Percentiles rank a stretch among this genome's conserved stretches.
These are phyloP conservation scores for Orthosia gothica DNA, from an alignment of 2,888 invertebrate genomes.

Conservation along the genomic window DNA sequence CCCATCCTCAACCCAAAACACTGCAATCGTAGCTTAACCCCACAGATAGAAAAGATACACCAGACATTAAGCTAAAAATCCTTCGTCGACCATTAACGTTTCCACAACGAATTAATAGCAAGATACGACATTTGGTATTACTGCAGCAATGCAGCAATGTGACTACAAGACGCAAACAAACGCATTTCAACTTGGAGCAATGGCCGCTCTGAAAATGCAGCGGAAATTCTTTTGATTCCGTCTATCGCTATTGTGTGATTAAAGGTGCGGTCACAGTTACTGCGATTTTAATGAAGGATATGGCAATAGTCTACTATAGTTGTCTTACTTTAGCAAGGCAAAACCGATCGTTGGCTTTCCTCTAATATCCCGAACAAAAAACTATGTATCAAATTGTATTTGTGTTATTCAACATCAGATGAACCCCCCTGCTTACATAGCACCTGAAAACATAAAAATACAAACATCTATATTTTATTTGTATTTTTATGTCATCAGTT, in stretches of 20 bases:
- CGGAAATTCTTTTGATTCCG: slow-evolving; percentile 48
- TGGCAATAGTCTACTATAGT: no score
- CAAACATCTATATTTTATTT: no score
- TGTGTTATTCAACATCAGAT: no score
- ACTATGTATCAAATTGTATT: no score
- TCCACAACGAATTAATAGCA: slow-evolving; percentile 35
- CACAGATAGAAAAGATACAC: slow-evolving; percentile 17
- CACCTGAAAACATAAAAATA: no score
- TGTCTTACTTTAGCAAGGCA: no score
- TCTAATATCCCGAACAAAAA: no score
- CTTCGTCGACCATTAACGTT: slow-evolving; percentile 18
- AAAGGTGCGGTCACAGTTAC: slow-evolving; percentile 10
- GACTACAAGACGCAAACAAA: slow-evolving; percentile 41
- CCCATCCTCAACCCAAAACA: not conserved
- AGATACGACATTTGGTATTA: slow-evolving; percentile 38
- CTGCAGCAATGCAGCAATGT: slow-evolving; percentile 38
- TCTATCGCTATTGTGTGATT: slow-evolving; percentile 32
- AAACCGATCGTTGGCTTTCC: no score
- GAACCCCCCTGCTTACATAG: no score
- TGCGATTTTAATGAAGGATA: not conserved
- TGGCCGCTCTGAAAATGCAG: slow-evolving; percentile 46
- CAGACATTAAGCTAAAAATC: slow-evolving; percentile 25
- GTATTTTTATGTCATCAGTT: no score
- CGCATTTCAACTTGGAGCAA: slow-evolving; percentile 48
- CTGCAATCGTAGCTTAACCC: slow-evolving; percentile 1